Percentiles rank a stretch among this genome's conserved stretches.
Conservation (phyloP, 2,113 vertebrate species). For the Saguinus imperator region DNA sequence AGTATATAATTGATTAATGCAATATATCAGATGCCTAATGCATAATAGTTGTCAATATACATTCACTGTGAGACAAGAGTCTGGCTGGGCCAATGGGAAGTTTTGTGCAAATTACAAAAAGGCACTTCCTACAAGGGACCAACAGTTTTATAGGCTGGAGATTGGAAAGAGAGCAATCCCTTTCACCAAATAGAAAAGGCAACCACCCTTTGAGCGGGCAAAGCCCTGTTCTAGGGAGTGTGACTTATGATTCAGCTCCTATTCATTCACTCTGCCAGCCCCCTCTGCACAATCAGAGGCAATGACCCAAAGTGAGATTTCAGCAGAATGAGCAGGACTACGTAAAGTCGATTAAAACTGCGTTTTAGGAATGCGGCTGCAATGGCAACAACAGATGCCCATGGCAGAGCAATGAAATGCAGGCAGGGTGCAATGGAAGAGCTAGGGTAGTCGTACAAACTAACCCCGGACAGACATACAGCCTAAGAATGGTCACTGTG, state of each 20-base stretch:
- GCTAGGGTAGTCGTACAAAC: too few relatives aligned
- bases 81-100: background rate
- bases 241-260: background rate
- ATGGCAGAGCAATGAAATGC: background rate
- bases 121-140: background rate
- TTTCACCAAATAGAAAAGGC: background rate
- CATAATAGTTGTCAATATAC: background rate
- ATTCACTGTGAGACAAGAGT: background rate
- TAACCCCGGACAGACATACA: background rate
- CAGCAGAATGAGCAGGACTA: background rate
- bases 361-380: background rate
- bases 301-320: background rate
- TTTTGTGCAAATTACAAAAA: background rate
- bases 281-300: background rate
- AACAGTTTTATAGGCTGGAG: background rate
- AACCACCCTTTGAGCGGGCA: background rate
- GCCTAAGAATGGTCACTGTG: accelerated
- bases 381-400: background rate
- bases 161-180: background rate
- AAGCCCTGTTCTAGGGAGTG: background rate
- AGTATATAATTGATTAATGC: background rate
- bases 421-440: background rate
- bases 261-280: background rate
- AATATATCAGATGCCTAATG: background rate
- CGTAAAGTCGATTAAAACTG: background rate